Conservation (phyloP, 2,797 vertebrate species). For the Sebastes goodei region DNA sequence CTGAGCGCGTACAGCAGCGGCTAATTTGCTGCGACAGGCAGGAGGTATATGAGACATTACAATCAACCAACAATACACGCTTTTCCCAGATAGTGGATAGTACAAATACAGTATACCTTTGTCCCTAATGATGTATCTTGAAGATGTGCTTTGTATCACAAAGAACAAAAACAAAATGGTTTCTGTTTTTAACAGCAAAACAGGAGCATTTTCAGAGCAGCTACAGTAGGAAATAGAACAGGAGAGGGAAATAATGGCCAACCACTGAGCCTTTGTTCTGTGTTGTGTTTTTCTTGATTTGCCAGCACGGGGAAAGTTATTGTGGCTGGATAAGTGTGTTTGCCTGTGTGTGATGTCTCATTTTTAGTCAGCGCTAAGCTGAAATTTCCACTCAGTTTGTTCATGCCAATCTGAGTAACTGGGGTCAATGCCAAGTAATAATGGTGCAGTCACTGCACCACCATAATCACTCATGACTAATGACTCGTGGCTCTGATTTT, state of each 20-base stretch:
- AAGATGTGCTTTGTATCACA: conserved; percentile 10
- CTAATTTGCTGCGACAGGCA: conserved; percentile 34
- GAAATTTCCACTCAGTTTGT: conserved; percentile 37
- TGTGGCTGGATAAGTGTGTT: conserved; percentile 18
- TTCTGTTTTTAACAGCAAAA: neutral
- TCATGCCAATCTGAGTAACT: conserved; percentile 34
- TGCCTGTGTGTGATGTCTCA: conserved; percentile 12
- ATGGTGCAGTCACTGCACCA: conserved; percentile 28
- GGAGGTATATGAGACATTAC: conserved; percentile 3
- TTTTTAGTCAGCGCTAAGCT: conserved; percentile 22
- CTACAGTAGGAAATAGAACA: neutral
- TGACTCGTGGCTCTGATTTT: conserved; percentile 22
- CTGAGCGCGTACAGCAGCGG: neutral
- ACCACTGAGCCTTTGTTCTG: conserved; percentile 5
- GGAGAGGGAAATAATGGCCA: conserved; percentile 1
- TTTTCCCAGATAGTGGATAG: conserved; percentile 12
- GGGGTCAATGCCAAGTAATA: conserved; percentile 43
- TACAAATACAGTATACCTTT: conserved; percentile 19
- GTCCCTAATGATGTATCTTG: conserved; percentile 24
- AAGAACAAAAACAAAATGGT: neutral
- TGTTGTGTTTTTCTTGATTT: conserved; percentile 8
- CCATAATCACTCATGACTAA: conserved; percentile 48
- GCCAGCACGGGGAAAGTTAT: neutral
- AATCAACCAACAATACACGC: neutral
- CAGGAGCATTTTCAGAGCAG: neutral